A percentile compares a stretch with the other conserved stretches of the same genome.
phyloP scores from a whole-genome alignment of 2,888 invertebrate genomes.

The Ellobium chinense region DNA sequence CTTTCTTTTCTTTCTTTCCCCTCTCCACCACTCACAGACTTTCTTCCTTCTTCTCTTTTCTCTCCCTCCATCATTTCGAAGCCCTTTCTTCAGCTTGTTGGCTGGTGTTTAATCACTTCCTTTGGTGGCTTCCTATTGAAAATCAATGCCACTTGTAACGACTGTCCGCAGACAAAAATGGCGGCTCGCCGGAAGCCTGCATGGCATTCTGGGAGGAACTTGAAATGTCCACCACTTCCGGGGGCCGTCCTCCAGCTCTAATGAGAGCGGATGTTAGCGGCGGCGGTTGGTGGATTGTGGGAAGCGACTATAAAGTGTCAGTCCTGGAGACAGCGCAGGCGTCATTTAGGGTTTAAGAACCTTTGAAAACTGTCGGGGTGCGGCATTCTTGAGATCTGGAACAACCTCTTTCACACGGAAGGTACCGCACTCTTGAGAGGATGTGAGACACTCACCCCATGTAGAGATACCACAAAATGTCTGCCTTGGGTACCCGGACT shows the following conservation, averaged over 20 bases:
- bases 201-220: slow-evolving; percentile 4
- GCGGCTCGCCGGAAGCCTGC: background rate
- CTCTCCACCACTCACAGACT: background rate
- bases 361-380: background rate
- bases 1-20: background rate
- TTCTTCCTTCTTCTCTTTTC: background rate
- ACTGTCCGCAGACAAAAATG: background rate
- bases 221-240: slow-evolving; percentile 21
- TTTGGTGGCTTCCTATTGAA: background rate
- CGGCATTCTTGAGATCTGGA: background rate
- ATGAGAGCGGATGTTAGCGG: slow-evolving; percentile 9
- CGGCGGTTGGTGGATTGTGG: background rate
- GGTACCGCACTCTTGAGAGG: background rate
- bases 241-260: slow-evolving; percentile 1
- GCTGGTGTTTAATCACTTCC: background rate
- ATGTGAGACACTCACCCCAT: no score
- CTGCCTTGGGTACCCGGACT: no score
- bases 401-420: background rate
- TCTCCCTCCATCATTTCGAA: background rate
- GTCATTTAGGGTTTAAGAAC: background rate
- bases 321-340: background rate
- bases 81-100: background rate
- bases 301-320: background rate
- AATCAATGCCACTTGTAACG: slow-evolving; percentile 2
- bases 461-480: no score